Evolutionary conservation across 2,888 invertebrate genomes (phyloP).

Genomic region (Agrotis puta): DNA sequence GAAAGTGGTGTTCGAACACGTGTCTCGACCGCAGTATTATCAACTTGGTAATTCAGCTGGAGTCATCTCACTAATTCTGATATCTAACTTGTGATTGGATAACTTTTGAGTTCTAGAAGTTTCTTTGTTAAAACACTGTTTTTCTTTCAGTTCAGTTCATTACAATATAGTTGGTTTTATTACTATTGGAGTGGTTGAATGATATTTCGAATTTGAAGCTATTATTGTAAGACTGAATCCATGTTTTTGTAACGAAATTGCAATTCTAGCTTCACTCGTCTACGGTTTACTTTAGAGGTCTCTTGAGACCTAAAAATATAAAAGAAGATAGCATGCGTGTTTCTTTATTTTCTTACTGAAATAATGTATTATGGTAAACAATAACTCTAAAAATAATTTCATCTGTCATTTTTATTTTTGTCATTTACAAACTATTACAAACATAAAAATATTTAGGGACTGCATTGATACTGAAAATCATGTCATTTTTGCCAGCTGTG

Average conservation of each 20-base stretch:
- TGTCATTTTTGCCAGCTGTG: neutral
- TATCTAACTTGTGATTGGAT: conserved; percentile 69
- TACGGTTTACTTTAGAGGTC: conserved; percentile 14
- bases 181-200: conserved; percentile 33
- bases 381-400: too few relatives aligned
- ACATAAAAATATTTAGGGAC: too few relatives aligned
- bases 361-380: neutral
- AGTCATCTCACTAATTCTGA: conserved; percentile 66
- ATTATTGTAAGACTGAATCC: conserved; percentile 45
- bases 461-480: neutral
- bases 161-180: conserved; percentile 38
- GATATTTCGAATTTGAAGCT: conserved; percentile 43
- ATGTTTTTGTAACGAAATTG: conserved; percentile 27
- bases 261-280: conserved; percentile 11
- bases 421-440: too few relatives aligned
- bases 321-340: neutral
- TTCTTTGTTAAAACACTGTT: conserved; percentile 57
- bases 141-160: conserved; percentile 52
- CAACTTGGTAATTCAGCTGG: conserved; percentile 67
- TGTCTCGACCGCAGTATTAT: conserved; percentile 61
- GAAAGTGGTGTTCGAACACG: conserved; percentile 59
- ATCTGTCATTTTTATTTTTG: too few relatives aligned
- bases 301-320: neutral
- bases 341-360: neutral
- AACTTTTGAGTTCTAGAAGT: conserved; percentile 62